These are phyloP conservation scores for Cactoblastis cactorum DNA, from an alignment of 2,888 invertebrate species.

Conservation along the genomic window DNA sequence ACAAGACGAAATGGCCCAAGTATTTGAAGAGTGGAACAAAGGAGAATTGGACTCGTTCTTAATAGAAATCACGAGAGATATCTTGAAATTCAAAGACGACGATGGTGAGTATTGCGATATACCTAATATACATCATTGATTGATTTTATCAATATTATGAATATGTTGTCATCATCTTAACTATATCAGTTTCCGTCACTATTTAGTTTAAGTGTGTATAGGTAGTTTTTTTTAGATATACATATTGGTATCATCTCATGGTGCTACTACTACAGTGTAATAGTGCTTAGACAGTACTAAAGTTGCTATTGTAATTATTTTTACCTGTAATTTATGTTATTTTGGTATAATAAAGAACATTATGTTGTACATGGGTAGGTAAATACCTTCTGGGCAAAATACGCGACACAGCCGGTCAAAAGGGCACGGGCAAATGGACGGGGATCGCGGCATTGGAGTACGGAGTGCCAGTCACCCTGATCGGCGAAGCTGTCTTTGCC, in stretches of 20 bases:
- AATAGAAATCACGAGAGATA: constrained; percentile 98
- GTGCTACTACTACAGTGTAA: too few species aligned
- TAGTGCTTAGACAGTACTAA: too few species aligned
- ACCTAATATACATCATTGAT: not conserved
- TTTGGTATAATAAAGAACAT: not conserved
- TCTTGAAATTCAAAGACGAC: constrained; percentile 91
- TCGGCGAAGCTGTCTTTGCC: constrained; percentile 98
- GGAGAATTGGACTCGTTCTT: constrained; percentile 97
- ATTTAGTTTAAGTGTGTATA: too few species aligned
- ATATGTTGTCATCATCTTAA: too few species aligned
- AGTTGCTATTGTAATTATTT: too few species aligned
- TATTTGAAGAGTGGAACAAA: constrained; percentile 97
- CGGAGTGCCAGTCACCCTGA: constrained; percentile 98
- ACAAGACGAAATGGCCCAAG: constrained; percentile 89
- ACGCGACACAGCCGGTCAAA: constrained; percentile 97
- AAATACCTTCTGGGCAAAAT: constrained; percentile 93
- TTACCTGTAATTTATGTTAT: too few species aligned
- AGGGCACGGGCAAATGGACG: constrained; percentile 99
- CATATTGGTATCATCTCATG: too few species aligned
- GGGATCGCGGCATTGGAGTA: constrained; percentile 97
- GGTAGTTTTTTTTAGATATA: too few species aligned
- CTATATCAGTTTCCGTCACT: too few species aligned
- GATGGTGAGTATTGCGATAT: constrained; percentile 82
- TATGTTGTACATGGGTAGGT: constrained; percentile 55
- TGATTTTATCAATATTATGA: too few species aligned